Conservation (phyloP, 2,888 invertebrate species). For the Pachliopta kotzebuea region DNA sequence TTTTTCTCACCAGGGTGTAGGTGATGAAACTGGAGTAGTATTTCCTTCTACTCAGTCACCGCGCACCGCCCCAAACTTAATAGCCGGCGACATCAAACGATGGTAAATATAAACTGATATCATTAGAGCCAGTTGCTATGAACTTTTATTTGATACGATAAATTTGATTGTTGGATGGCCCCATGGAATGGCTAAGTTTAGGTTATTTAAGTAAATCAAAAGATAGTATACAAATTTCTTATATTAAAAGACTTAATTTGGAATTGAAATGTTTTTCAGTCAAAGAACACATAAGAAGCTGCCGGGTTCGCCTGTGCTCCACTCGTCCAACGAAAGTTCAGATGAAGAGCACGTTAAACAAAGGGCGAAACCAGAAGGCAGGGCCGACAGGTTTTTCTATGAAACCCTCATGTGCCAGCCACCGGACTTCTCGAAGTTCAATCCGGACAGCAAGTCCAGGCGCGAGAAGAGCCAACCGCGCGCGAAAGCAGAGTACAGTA, state of each 20-base stretch:
- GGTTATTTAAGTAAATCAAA: no score
- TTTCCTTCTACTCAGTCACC: slow-evolving; percentile 47
- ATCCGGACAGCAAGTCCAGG: slow-evolving; percentile 47
- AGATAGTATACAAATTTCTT: no score
- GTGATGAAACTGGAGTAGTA: slow-evolving; percentile 46
- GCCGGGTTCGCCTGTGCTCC: slow-evolving; percentile 47
- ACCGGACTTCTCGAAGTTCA: slow-evolving; percentile 43
- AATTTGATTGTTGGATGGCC: no score
- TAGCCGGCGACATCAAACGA: slow-evolving; percentile 51
- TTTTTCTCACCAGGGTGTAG: slow-evolving; percentile 34
- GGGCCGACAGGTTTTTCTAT: slow-evolving; percentile 64
- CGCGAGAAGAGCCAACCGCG: slow-evolving; percentile 42
- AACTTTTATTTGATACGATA: no score
- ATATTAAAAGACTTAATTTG: no score
- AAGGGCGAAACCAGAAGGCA: slow-evolving; percentile 47
- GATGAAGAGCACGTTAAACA: slow-evolving; percentile 52
- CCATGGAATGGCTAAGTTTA: no score
- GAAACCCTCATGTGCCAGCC: slow-evolving; percentile 67
- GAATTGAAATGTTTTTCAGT: slow-evolving; percentile 40
- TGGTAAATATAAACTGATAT: slow-evolving; percentile 45
- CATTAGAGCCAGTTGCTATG: neutral
- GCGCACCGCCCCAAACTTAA: slow-evolving; percentile 39
- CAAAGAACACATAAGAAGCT: slow-evolving; percentile 48
- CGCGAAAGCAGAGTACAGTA: slow-evolving; percentile 47
- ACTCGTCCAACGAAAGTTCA: slow-evolving; percentile 62